Evolutionary conservation across 2,113 vertebrate genomes (phyloP).

Genomic region (Canis aureus): DNA sequence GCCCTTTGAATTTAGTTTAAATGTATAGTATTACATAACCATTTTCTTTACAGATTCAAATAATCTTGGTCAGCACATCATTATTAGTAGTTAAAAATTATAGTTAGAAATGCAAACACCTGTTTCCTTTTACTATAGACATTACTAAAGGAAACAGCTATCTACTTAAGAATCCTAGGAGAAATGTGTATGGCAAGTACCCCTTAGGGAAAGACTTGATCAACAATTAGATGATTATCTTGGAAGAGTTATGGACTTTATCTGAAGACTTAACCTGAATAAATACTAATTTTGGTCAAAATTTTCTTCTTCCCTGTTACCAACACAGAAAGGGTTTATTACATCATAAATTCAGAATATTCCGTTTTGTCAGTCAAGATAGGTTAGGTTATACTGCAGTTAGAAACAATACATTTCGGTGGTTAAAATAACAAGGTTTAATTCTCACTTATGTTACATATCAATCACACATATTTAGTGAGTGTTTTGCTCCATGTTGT

Average conservation of each 20-base stretch:
- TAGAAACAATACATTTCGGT: neutral
- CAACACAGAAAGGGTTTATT: neutral
- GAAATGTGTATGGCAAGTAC: neutral
- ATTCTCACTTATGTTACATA: neutral
- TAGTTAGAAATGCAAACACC: neutral
- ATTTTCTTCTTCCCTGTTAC: neutral
- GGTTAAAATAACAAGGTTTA: neutral
- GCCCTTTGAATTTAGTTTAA: neutral
- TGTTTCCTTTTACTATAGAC: neutral
- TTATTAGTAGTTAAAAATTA: neutral
- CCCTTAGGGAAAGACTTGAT: neutral
- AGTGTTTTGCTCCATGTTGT: neutral
- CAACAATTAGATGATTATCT: neutral
- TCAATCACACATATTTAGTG: neutral
- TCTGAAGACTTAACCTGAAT: neutral
- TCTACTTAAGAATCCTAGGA: neutral
- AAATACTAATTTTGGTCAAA: neutral
- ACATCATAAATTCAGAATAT: neutral
- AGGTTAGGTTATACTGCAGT: neutral
- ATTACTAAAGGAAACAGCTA: neutral
- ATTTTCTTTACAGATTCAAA: neutral
- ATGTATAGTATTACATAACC: neutral
- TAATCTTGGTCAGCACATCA: neutral
- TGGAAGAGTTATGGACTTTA: neutral
- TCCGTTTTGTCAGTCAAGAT: neutral